Percentiles rank a stretch among this genome's conserved stretches.
These are phyloP conservation scores for Hyperoplus immaculatus DNA, from an alignment of 2,797 vertebrate genomes.

Conservation along the genomic window DNA sequence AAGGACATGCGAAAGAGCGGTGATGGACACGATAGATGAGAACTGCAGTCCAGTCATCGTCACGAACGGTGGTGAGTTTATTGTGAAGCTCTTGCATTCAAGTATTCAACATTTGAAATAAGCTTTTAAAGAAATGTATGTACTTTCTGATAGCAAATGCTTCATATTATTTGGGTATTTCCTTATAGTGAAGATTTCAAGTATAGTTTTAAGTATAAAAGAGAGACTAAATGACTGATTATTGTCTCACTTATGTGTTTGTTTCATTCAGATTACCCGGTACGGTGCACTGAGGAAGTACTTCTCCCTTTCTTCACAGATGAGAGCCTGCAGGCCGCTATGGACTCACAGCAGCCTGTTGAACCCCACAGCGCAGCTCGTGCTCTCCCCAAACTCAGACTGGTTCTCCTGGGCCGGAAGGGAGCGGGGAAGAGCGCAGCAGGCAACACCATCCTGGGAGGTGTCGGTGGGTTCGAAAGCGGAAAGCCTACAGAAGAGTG, in stretches of 20 bases:
- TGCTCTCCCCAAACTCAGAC: slow-evolving; percentile 70
- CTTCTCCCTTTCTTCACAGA: slow-evolving; percentile 77
- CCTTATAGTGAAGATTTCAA: not conserved
- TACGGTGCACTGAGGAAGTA: slow-evolving; percentile 71
- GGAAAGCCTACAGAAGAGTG: slow-evolving; percentile 85
- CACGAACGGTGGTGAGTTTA: slow-evolving; percentile 66
- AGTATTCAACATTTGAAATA: not conserved
- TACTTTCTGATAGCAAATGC: slow-evolving; percentile 1
- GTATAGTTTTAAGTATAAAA: not conserved
- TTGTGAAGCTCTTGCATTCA: not conserved
- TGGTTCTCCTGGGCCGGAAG: slow-evolving; percentile 85
- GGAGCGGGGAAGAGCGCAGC: slow-evolving; percentile 82
- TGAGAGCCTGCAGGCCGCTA: slow-evolving; percentile 57
- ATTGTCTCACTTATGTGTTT: slow-evolving; percentile 38
- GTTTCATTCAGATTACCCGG: slow-evolving; percentile 60
- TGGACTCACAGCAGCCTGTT: slow-evolving; percentile 33
- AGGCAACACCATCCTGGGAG: slow-evolving; percentile 82
- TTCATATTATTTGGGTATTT: not conserved
- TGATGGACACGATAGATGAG: slow-evolving; percentile 68
- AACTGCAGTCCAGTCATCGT: not conserved
- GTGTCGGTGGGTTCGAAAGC: slow-evolving; percentile 68
- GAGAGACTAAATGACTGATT: slow-evolving; percentile 20
- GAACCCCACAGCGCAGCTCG: slow-evolving; percentile 1
- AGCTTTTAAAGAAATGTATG: not conserved
- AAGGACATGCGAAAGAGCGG: slow-evolving; percentile 25